A percentile compares a stretch with the other conserved stretches of the same genome.
These are phyloP conservation scores for Larimichthys crocea DNA, from an alignment of 2,113 vertebrate genomes.

Conservation along the genomic window DNA sequence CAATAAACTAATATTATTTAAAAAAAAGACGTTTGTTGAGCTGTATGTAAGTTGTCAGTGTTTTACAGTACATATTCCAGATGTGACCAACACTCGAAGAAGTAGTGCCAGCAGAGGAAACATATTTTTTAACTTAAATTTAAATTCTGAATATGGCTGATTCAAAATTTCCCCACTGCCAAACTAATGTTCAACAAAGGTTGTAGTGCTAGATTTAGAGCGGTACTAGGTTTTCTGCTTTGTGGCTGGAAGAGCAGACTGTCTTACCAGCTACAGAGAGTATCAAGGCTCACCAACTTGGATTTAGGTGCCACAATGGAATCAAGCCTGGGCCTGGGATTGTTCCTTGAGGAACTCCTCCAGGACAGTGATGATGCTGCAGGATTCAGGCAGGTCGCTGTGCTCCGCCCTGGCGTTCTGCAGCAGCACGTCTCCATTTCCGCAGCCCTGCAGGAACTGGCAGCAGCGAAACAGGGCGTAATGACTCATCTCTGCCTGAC, in stretches of 20 bases:
- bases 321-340: constrained; percentile 58
- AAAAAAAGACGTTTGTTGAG: background rate
- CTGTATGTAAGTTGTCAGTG: background rate
- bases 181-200: constrained; percentile 2
- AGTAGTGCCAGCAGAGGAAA: background rate
- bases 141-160: background rate
- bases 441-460: constrained; percentile 94
- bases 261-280: background rate
- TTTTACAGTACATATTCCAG: constrained; percentile 41
- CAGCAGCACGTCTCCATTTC: constrained; percentile 93
- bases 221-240: background rate
- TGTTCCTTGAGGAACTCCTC: constrained; percentile 93
- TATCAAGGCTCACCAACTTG: background rate
- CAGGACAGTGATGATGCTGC: constrained; percentile 91
- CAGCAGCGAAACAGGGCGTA: constrained; percentile 96
- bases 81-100: background rate
- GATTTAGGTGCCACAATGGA: background rate
- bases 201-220: constrained; percentile 24
- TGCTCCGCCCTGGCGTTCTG: constrained; percentile 94
- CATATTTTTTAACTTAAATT: background rate
- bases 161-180: background rate
- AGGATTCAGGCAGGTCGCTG: constrained; percentile 93
- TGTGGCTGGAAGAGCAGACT: background rate
- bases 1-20: background rate
- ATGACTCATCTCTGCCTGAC: constrained; percentile 97